Conservation (phyloP, 1,140 invertebrate genomes). For the Drosophila ironensis region DNA sequence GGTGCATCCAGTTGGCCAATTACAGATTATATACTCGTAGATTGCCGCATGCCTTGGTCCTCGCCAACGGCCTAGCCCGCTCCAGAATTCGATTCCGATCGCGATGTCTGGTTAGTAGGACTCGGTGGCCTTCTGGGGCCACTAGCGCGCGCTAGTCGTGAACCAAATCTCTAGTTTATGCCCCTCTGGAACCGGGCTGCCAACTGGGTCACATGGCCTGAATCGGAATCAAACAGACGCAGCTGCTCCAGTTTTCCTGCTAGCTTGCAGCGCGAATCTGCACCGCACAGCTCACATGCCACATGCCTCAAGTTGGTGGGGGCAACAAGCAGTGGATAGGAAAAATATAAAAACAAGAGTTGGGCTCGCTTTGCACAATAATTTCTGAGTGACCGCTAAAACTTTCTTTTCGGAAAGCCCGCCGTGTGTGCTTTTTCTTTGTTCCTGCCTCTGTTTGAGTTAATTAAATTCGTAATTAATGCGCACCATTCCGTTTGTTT, state of each 20-base stretch:
- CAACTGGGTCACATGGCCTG: slow-evolving; percentile 61
- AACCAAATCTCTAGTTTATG: neutral
- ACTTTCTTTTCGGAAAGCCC: slow-evolving; percentile 66
- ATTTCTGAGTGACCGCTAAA: slow-evolving; percentile 41
- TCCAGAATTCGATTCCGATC: too few species aligned
- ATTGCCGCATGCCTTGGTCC: too few species aligned
- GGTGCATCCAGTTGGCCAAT: too few species aligned
- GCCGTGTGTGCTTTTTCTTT: slow-evolving; percentile 30
- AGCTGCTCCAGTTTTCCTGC: slow-evolving; percentile 25
- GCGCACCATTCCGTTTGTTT: slow-evolving; percentile 12
- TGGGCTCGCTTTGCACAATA: slow-evolving; percentile 39
- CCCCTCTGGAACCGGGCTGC: slow-evolving; percentile 31
- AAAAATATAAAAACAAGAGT: slow-evolving; percentile 47
- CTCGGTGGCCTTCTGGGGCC: neutral
- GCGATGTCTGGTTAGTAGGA: too few species aligned
- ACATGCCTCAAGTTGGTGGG: neutral
- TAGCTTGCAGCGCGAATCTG: slow-evolving; percentile 14
- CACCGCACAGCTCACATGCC: neutral
- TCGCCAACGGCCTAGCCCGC: too few species aligned
- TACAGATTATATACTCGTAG: too few species aligned
- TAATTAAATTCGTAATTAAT: slow-evolving; percentile 77
- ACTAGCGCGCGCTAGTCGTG: neutral
- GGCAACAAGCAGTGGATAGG: too few species aligned
- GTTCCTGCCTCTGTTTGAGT: slow-evolving; percentile 20
- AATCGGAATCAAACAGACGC: slow-evolving; percentile 6